Conservation (phyloP, 2,888 invertebrate genomes). For the Homarus gammarus region DNA sequence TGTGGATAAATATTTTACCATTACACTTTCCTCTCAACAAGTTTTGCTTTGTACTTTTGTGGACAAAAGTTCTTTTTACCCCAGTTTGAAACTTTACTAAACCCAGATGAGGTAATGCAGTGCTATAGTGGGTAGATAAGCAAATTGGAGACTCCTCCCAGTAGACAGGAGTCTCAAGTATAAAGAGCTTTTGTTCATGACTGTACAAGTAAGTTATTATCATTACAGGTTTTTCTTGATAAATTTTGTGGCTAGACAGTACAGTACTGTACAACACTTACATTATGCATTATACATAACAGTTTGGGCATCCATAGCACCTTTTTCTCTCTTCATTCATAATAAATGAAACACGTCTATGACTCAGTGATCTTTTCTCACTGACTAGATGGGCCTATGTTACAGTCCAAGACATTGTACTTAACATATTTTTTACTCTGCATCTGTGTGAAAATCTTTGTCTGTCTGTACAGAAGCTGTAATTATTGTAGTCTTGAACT, state of each 20-base stretch:
- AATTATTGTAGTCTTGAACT: conserved; percentile 56
- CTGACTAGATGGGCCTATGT: not conserved
- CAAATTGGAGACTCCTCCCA: no score
- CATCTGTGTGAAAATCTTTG: conserved; percentile 5
- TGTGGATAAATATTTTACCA: no score
- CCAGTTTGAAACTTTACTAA: no score
- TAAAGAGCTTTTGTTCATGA: no score
- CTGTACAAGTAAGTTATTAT: no score
- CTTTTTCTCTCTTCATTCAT: not conserved
- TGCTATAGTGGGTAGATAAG: no score
- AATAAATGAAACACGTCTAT: not conserved
- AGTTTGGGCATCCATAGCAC: not conserved
- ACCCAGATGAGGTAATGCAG: no score
- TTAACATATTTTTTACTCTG: conserved; percentile 54
- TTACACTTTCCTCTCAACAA: no score
- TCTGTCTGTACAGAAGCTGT: conserved; percentile 62
- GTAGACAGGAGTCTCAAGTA: no score
- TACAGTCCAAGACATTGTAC: conserved; percentile 46
- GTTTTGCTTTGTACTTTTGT: no score
- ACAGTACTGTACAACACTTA: not conserved
- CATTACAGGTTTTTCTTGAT: not conserved
- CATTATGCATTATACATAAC: not conserved
- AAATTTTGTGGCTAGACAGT: not conserved
- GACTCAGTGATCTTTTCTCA: not conserved
- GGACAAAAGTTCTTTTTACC: no score